Base-by-base conservation (phyloP, 2,888 invertebrate species). In the Mesochorus sp. region DNA sequence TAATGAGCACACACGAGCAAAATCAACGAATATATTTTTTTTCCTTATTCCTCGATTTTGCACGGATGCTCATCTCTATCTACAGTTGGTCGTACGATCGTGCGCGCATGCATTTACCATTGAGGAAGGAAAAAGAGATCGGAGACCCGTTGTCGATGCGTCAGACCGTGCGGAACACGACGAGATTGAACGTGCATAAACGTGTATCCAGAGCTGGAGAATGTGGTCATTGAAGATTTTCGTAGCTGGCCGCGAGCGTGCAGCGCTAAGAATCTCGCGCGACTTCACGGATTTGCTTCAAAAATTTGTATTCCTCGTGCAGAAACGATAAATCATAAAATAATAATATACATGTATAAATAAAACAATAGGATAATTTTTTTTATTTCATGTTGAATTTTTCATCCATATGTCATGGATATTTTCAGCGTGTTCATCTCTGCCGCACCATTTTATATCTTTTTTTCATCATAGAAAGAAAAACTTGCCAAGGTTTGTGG, bases 111-210 rank as follows among this genome's bases (percentile, higher is more conserved):
- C 42, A 74, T 79, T 75, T 75, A 79, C 74, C 74, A 75, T 49
- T 37, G 74, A 47, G 37, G 39, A 53, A 12, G 21, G 14, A 4
- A 26, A 26, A 26, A 28, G 53, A 19, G 24, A 49, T 12, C 39
- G 24, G 34, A n/a, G 37, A 44, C 61, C 42, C 31, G 19, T 12
- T 28, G 72, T 70, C 72, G 79, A 79, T 73, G 81, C 72, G 81
- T 81, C 79, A 81, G 81, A 62, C 61, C 17, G 8, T n/a, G 8
- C 49, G 26, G 24, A 39, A 28, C 55, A 59, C 76, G 42, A 82
- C 82, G 47, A 44, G 80, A 78, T 71, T 72, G n/a, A 76, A 53
- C 82, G 47, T 62, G 79, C 51, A 74, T 74, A 62, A 49, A 67
- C 80, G 24, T 66, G 80, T n/a, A n/a, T 72, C 72, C 67, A 71